phyloP scores from a whole-genome alignment of 2,888 invertebrate genomes.

The Acronicta psi region DNA sequence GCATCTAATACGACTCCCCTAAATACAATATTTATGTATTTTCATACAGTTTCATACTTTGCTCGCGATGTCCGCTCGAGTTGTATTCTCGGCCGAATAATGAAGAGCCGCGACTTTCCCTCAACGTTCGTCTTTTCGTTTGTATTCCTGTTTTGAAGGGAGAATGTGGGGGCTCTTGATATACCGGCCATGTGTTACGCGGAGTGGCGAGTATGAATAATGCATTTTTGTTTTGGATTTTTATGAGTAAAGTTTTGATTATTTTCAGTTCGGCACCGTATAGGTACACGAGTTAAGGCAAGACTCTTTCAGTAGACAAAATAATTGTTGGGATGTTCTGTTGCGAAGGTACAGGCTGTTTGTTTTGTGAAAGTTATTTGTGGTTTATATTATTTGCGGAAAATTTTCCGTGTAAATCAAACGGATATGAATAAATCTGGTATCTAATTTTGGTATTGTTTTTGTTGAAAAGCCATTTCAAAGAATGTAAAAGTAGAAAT shows the following conservation, averaged over 20 bases:
- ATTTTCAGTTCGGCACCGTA: conserved; percentile 86
- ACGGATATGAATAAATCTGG: conserved; percentile 32
- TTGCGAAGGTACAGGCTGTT: conserved; percentile 64
- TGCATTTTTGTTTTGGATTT: conserved; percentile 90
- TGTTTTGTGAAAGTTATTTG: conserved; percentile 72
- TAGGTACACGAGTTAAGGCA: conserved; percentile 76
- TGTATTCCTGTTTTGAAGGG: conserved; percentile 62
- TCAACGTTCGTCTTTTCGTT: conserved; percentile 54
- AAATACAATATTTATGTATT: conserved; percentile 89
- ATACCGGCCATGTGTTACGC: conserved; percentile 72
- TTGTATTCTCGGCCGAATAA: conserved; percentile 71
- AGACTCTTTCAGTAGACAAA: conserved; percentile 70
- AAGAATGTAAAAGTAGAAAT: background rate
- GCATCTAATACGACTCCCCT: conserved; percentile 68
- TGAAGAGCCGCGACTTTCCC: conserved; percentile 68
- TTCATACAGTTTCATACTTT: conserved; percentile 86
- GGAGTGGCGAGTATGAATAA: conserved; percentile 87
- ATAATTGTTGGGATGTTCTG: conserved; percentile 74
- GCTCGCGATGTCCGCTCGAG: conserved; percentile 80
- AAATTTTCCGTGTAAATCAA: conserved; percentile 42
- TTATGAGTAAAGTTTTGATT: conserved; percentile 89
- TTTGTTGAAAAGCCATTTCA: conserved; percentile 3
- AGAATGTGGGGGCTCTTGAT: conserved; percentile 61
- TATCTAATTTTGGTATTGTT: conserved; percentile 12
- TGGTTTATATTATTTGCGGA: conserved; percentile 55